Evolutionary conservation across 1,140 invertebrate species (phyloP).

Genomic region (Atta texana): DNA sequence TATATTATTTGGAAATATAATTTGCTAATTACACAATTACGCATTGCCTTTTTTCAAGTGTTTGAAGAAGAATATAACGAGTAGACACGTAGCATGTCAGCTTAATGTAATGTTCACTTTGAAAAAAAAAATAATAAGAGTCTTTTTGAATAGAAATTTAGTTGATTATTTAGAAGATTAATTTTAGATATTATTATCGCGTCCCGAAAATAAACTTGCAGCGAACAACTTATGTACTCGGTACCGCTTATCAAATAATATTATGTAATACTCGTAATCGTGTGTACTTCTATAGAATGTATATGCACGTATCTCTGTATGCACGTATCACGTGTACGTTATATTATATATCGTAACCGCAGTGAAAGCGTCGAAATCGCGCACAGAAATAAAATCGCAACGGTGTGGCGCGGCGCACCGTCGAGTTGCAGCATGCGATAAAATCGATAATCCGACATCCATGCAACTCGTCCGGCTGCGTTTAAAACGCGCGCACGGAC

Average conservation of each 20-base stretch:
- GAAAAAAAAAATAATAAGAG: neutral
- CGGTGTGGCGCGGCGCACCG: neutral
- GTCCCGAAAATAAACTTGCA: neutral
- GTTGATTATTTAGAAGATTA: neutral
- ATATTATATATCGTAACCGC: constrained; percentile 55
- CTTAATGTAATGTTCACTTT: neutral
- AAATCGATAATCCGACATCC: constrained; percentile 68
- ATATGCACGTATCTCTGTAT: neutral
- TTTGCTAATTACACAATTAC: neutral
- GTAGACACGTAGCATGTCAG: neutral
- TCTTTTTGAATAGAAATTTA: neutral
- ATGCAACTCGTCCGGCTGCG: constrained; percentile 61
- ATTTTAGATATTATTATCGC: neutral
- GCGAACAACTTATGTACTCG: constrained; percentile 2
- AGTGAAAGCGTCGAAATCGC: constrained; percentile 61
- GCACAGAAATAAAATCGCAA: constrained; percentile 65
- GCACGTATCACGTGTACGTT: constrained; percentile 3
- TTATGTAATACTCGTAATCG: constrained; percentile 38
- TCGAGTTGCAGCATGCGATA: constrained; percentile 55
- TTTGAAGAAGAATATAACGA: neutral
- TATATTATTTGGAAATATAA: neutral
- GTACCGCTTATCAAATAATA: constrained; percentile 18
- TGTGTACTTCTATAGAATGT: neutral
- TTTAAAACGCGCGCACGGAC: constrained; percentile 47
- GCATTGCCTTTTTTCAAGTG: neutral